Evolutionary conservation across 2,888 invertebrate genomes (phyloP).

Genomic region (Lagria hirta): DNA sequence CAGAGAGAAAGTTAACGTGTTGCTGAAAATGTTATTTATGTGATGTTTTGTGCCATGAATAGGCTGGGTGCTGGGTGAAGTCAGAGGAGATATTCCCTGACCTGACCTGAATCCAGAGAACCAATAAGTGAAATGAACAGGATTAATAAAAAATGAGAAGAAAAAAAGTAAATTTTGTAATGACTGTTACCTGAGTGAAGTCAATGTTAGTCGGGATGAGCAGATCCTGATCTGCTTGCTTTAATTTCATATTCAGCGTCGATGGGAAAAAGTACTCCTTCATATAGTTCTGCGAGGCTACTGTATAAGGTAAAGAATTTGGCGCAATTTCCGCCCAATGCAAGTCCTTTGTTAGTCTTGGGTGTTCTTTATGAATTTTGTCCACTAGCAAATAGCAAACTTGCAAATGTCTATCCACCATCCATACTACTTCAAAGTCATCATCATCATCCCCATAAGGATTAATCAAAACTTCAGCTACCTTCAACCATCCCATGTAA

Average conservation of each 20-base stretch:
- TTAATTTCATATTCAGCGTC: constrained; percentile 76
- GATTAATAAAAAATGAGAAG: neutral
- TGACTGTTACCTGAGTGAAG: neutral
- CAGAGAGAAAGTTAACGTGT: too few species aligned
- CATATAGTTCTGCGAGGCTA: constrained; percentile 77
- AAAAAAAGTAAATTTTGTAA: constrained; percentile 3
- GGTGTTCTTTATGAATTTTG: constrained; percentile 90
- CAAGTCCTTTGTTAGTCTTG: constrained; percentile 79
- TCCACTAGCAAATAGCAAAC: constrained; percentile 88
- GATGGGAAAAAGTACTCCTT: constrained; percentile 84
- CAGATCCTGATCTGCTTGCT: constrained; percentile 60
- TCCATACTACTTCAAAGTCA: constrained; percentile 89
- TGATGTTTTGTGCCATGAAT: too few species aligned
- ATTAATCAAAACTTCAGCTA: constrained; percentile 86
- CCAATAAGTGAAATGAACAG: too few species aligned
- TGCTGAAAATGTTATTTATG: too few species aligned
- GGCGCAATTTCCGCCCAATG: constrained; percentile 72
- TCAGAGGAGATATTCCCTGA: too few species aligned
- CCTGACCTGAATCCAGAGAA: too few species aligned
- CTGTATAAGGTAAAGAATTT: constrained; percentile 78
- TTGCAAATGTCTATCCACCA: constrained; percentile 84
- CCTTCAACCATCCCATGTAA: constrained; percentile 89
- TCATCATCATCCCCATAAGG: constrained; percentile 90
- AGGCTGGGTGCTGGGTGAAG: too few species aligned
- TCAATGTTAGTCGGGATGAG: constrained; percentile 35